phyloP scores from a whole-genome alignment of 2,797 vertebrate species.

The Hippocampus kuda region DNA sequence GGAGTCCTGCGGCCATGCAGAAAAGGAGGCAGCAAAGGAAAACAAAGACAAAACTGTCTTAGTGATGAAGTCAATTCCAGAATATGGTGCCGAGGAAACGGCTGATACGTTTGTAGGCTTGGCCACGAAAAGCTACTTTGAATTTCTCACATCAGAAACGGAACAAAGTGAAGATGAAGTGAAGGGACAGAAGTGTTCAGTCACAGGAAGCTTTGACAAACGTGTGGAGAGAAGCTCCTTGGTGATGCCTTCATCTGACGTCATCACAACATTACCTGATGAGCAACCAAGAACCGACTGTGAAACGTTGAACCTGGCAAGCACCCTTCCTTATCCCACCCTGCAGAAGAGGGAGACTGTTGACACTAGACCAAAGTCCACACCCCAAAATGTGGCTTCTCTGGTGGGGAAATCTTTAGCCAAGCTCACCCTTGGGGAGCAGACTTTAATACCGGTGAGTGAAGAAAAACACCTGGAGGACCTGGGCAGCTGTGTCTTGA shows the following conservation, averaged over 20 bases:
- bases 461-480: conserved; percentile 73
- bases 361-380: conserved; percentile 65
- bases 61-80: conserved; percentile 9
- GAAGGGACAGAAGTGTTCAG: conserved; percentile 13
- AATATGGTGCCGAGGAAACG: conserved; percentile 15
- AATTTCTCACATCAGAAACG: not conserved
- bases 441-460: conserved; percentile 13
- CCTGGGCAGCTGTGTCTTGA: conserved; percentile 82
- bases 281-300: conserved; percentile 66
- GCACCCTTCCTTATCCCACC: conserved; percentile 69
- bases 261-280: not conserved
- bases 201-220: conserved; percentile 41
- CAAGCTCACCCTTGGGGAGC: conserved; percentile 41
- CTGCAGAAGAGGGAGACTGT: conserved; percentile 68
- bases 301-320: conserved; percentile 84
- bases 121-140: conserved; percentile 58
- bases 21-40: conserved; percentile 24
- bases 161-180: not conserved
- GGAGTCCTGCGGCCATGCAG: conserved; percentile 27
- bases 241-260: not conserved
- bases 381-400: conserved; percentile 59
- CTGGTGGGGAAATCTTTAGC: conserved; percentile 49
- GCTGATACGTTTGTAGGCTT: conserved; percentile 5
- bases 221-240: conserved; percentile 19
- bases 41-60: not conserved